Percentiles rank a stretch among this genome's conserved stretches.
phyloP scores from a whole-genome alignment of 1,140 invertebrate genomes.

The Brachionus asplanchnoidis region DNA sequence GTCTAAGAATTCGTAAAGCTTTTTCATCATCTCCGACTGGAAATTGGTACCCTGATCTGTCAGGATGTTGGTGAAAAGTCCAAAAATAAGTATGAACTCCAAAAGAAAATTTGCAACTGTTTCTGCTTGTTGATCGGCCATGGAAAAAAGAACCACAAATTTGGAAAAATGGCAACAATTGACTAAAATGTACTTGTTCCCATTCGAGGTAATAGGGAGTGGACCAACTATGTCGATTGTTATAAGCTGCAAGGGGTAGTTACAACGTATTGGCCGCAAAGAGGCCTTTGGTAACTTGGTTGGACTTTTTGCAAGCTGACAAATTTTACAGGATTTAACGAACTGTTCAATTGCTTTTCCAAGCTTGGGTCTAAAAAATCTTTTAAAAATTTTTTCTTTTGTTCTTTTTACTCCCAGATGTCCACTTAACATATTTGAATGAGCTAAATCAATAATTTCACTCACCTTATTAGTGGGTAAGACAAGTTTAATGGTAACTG shows the following conservation, averaged over 20 bases:
- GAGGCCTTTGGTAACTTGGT: not conserved
- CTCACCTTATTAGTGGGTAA: not conserved
- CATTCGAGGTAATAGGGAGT: no score
- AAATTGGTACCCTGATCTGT: constrained; percentile 51
- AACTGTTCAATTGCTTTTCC: not conserved
- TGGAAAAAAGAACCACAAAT: constrained; percentile 47
- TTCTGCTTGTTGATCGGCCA: constrained; percentile 52
- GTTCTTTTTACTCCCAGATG: no score
- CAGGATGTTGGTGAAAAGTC: constrained; percentile 50
- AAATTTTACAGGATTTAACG: no score
- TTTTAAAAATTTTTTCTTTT: not conserved
- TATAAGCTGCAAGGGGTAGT: no score
- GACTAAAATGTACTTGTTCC: no score
- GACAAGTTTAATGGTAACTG: no score
- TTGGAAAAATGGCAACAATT: no score
- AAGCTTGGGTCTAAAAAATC: constrained; percentile 10
- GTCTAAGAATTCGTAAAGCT: constrained; percentile 17
- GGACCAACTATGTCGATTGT: not conserved
- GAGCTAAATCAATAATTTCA: no score
- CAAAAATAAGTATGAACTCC: constrained; percentile 48
- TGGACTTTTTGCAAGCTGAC: not conserved
- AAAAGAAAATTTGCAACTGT: constrained; percentile 46
- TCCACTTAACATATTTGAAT: no score
- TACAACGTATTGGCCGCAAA: no score
- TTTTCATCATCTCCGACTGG: constrained; percentile 43